Evolutionary conservation across 2,888 invertebrate species (phyloP), one percentile per base, ranked within the genome.

Genomic region (Acanthosoma haemorrhoidale): DNA sequence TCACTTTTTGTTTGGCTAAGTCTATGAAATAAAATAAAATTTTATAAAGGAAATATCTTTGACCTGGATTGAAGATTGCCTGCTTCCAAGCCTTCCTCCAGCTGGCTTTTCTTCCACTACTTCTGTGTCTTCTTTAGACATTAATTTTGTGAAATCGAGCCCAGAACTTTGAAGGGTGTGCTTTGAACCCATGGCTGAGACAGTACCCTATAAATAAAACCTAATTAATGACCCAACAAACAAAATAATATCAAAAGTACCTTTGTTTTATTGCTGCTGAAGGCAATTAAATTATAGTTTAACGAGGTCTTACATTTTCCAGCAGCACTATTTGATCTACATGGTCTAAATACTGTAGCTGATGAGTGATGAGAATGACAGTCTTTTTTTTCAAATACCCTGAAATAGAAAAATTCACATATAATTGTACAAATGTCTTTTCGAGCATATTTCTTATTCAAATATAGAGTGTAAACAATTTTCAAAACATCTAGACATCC

Each of bases 281-380:
- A 63, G 15, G 13, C 1, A 6, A 70, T 38, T 36, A 29, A 68
- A 13, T 31, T 34, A 16, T 16, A 18, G 2, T 5, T 16, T 16
- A 43, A 9, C 11, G 32, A 31, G 36, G 31, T 73, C 74, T 72
- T 72, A 76, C 77, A 83, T 87, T 80, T 69, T 82, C 77, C 31
- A 82, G 74, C 4, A 82, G 76, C 15, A 82, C 75, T 31, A 83
- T 83, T 70, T 84, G 85, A 78, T 89, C 87, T 1, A 86, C 88
- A 39, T 84, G 82, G 75, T 86, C 86, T 8, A 90, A 81, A 75
- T 90, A 92, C 78, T 94, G 93, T 64, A 92, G 80, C 78, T 94
- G 94, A 81, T 94, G 92, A 0, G 93, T 94, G 3, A 92, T 88
- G 69, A 93, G 80, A 60, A 93, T 83, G 0, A 89, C 86, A 8